Evolutionary conservation across 2,797 vertebrate genomes (phyloP).

Genomic region (Malacoctenus gilli): DNA sequence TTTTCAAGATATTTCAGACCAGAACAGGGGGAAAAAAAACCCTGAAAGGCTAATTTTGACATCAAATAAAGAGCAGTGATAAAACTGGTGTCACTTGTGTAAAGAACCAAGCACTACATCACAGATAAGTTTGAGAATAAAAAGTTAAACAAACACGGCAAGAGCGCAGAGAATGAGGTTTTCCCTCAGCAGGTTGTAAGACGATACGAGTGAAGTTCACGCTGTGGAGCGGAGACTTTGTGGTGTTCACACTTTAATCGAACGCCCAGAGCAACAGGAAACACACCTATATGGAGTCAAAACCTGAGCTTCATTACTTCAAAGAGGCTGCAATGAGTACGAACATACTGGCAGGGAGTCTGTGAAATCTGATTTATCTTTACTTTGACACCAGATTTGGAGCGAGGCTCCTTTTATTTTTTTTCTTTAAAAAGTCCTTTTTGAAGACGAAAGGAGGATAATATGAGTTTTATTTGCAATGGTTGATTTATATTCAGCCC

Average conservation of each 20-base stretch:
- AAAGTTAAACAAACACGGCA: conserved; percentile 45
- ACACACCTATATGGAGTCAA: neutral
- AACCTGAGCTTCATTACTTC: conserved; percentile 1
- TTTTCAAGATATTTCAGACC: conserved; percentile 18
- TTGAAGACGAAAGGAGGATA: conserved; percentile 1
- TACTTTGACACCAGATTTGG: neutral
- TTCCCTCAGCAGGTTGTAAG: neutral
- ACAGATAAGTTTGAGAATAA: conserved; percentile 12
- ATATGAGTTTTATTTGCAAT: neutral
- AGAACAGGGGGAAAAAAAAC: conserved; percentile 5
- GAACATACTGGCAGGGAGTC: neutral
- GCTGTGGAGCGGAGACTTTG: neutral
- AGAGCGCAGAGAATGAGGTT: neutral
- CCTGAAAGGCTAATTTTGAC: neutral
- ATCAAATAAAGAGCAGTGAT: conserved; percentile 4
- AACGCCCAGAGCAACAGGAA: conserved; percentile 2
- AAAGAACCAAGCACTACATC: conserved; percentile 6
- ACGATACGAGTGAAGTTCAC: neutral
- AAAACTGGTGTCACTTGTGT: conserved; percentile 4
- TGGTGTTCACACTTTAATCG: conserved; percentile 6
- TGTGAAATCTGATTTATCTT: conserved; percentile 1
- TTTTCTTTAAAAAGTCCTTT: conserved; percentile 10
- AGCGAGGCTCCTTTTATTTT: conserved; percentile 1
- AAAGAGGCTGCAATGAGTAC: conserved; percentile 12
- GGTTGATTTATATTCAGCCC: neutral